Evolutionary conservation across 1,140 invertebrate species (phyloP).

Genomic region (Sinonovacula constricta): DNA sequence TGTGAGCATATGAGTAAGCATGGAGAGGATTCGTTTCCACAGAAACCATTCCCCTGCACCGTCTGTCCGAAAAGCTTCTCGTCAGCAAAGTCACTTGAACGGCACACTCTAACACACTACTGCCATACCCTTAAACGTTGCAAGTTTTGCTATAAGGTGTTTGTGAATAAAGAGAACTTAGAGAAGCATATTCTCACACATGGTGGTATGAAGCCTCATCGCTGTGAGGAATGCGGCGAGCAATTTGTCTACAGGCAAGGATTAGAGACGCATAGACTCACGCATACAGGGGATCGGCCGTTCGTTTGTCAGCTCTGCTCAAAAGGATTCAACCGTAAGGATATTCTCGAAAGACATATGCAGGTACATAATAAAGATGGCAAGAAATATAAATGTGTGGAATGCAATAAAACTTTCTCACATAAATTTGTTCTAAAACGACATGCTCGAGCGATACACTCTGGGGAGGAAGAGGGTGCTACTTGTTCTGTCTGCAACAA

Average conservation of each 20-base stretch:
- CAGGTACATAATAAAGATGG: slow-evolving; percentile 41
- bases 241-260: neutral
- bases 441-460: slow-evolving; percentile 81
- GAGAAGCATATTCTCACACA: slow-evolving; percentile 25
- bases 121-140: slow-evolving; percentile 22
- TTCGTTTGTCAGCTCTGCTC: slow-evolving; percentile 40
- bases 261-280: slow-evolving; percentile 23
- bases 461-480: slow-evolving; percentile 88
- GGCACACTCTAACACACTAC: slow-evolving; percentile 9
- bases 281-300: slow-evolving; percentile 27
- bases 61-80: slow-evolving; percentile 17
- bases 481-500: slow-evolving; percentile 57
- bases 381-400: slow-evolving; percentile 56
- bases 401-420: slow-evolving; percentile 61
- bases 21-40: neutral
- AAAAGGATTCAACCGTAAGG: slow-evolving; percentile 60
- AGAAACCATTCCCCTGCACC: slow-evolving; percentile 20
- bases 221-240: slow-evolving; percentile 6
- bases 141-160: slow-evolving; percentile 31
- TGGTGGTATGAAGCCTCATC: neutral
- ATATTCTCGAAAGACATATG: slow-evolving; percentile 58
- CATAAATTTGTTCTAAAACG: slow-evolving; percentile 50
- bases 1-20: slow-evolving; percentile 19
- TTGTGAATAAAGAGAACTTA: slow-evolving; percentile 33
- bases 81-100: slow-evolving; percentile 16